A percentile compares a stretch with the other conserved stretches of the same genome.
phyloP scores from a whole-genome alignment of 2,797 vertebrate genomes.

The Gymnocypris eckloni region DNA sequence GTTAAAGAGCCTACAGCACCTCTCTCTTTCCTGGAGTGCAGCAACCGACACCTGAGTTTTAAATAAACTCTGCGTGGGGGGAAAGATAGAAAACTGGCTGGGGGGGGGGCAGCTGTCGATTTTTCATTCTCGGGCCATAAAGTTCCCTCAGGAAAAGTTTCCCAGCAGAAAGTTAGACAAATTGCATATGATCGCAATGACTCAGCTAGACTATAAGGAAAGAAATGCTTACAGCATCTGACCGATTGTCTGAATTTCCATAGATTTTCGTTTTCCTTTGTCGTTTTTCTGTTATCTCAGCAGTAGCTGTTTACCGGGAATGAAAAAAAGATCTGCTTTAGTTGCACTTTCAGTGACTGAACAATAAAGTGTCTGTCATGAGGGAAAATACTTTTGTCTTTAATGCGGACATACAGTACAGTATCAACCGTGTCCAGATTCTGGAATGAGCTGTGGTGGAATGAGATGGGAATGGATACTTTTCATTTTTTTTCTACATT shows the following conservation, averaged over 20 bases:
- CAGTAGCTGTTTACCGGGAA: conserved; percentile 16
- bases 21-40: neutral
- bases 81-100: neutral
- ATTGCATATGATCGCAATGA: neutral
- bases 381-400: conserved; percentile 2
- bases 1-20: neutral
- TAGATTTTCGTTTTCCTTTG: conserved; percentile 25
- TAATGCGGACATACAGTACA: neutral
- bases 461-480: neutral
- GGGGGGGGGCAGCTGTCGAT: neutral
- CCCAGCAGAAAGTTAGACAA: neutral
- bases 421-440: neutral
- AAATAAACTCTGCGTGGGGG: conserved; percentile 30
- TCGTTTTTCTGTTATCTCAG: conserved; percentile 31
- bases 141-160: neutral
- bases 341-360: conserved; percentile 20
- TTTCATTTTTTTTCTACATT: neutral
- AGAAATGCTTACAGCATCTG: neutral
- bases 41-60: conserved; percentile 1
- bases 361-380: conserved; percentile 16
- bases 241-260: conserved; percentile 6
- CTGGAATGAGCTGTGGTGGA: neutral
- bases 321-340: conserved; percentile 19
- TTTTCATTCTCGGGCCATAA: neutral
- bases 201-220: conserved; percentile 6